phyloP scores from a whole-genome alignment of 2,888 invertebrate genomes.

The Nomada ruficornis region DNA sequence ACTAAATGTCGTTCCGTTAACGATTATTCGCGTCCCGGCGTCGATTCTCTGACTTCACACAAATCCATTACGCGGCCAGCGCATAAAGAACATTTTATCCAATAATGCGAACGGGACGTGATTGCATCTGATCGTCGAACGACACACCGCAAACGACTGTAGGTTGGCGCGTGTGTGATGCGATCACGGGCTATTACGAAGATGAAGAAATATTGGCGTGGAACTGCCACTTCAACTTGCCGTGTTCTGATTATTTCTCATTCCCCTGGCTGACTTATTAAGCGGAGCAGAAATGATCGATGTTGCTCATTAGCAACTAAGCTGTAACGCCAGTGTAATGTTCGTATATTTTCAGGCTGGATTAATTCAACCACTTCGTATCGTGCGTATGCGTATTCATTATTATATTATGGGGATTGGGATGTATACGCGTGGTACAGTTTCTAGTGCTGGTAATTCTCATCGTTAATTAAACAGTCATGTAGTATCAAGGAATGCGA shows the following conservation, averaged over 20 bases:
- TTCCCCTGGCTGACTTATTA: background rate
- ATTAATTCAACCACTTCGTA: no score
- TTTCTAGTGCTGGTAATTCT: no score
- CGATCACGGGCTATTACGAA: background rate
- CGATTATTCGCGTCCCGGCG: constrained; percentile 19
- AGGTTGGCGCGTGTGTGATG: background rate
- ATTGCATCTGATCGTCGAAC: constrained; percentile 8
- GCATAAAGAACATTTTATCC: constrained; percentile 13
- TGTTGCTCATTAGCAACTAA: background rate
- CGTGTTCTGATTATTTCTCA: background rate
- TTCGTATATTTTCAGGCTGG: no score
- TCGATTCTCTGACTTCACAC: constrained; percentile 33
- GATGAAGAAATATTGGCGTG: no score
- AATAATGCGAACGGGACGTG: background rate
- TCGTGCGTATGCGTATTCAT: no score
- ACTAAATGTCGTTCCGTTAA: constrained; percentile 36
- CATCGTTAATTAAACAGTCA: no score
- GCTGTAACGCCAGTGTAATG: background rate
- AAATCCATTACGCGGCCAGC: constrained; percentile 20
- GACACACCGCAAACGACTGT: background rate
- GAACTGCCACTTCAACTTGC: no score
- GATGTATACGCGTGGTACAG: no score
- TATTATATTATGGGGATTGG: no score
- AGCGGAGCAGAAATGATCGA: background rate
- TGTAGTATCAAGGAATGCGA: no score